Base-by-base conservation (phyloP, 2,888 invertebrate species). In the Helicoverpa assulta region DNA sequence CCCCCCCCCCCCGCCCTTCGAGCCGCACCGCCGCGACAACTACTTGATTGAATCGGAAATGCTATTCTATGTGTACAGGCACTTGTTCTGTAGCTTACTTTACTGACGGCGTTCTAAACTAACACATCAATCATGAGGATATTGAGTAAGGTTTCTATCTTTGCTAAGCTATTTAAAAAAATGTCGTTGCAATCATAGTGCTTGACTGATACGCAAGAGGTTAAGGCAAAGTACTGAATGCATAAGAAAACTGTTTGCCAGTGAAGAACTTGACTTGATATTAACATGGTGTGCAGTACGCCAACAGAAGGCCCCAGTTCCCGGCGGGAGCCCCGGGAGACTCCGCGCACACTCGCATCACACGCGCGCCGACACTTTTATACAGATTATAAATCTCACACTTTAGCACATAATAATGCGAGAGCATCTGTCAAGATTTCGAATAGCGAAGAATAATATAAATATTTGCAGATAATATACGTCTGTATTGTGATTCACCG, bases 341-440 rank as follows among this genome's bases (percentile, higher is more conserved):
- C n/a, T n/a, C n/a, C n/a, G 53, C 56, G 33, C 21, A 21, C 50
- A 29, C 43, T 19, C 50, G 4, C 37, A 12, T 21, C 21, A 0
- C 40, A 52, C 54, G 58, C 12, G 71, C 51, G 65, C 59, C 50
- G 65, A 81, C 81, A 70, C 50, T 52, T 77, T 65, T 52, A 81
- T 77, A 51, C 58, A 29, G 52, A 26, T 53, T 61, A 59, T 81
- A 76, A 77, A 81, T 70, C 58, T 43, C 33, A 12, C 21, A 43
- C 54, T 55, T 53, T 33, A 66, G 29, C 57, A 62, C 65, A 65
- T 58, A 52, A 59, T 81, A 81, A 70, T 29, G 33, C 21, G 61
- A 70, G 61, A 58, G 29, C 64, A 53, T 71, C 52, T 37, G 29
- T 77, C 64, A 70, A 33, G 57, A 37, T 57, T 18, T 57, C 55